Conservation (phyloP, 2,888 invertebrate genomes). For the Pedicia rivosa region DNA sequence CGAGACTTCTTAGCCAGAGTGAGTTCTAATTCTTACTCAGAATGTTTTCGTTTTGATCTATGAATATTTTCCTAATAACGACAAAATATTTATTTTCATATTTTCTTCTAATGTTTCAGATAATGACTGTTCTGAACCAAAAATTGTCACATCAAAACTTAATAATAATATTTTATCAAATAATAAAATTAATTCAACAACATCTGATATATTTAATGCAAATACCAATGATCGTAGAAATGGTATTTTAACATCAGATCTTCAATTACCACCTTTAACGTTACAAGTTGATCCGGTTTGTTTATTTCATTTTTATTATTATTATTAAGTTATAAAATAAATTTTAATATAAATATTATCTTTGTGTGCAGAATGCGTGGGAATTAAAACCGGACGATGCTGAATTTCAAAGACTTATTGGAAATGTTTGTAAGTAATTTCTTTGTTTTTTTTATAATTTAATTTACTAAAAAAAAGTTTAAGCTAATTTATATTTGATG, state of each 20-base stretch:
- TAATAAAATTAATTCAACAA: background rate
- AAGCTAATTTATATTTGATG: too few relatives aligned
- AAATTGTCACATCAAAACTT: conserved; percentile 7
- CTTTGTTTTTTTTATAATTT: background rate
- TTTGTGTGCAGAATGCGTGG: conserved; percentile 39
- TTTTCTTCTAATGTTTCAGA: too few relatives aligned
- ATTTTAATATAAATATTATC: conserved; percentile 7
- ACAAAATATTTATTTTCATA: too few relatives aligned
- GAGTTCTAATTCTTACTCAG: conserved; percentile 9
- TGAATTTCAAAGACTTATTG: conserved; percentile 12
- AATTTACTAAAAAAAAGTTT: too few relatives aligned
- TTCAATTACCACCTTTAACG: conserved; percentile 35
- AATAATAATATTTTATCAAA: background rate
- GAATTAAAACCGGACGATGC: conserved; percentile 25
- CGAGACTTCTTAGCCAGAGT: too few relatives aligned
- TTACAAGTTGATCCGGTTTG: conserved; percentile 55
- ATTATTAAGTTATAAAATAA: background rate
- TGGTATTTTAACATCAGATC: conserved; percentile 20
- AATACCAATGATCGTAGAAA: conserved; percentile 16
- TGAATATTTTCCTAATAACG: too few relatives aligned
- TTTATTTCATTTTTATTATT: too few relatives aligned
- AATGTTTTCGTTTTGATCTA: too few relatives aligned
- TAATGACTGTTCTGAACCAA: conserved; percentile 8
- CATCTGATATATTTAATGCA: too few relatives aligned
- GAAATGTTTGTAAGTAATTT: conserved; percentile 14